Evolutionary conservation across 2,888 invertebrate genomes (phyloP), one percentile per base, ranked within the genome.

Genomic region (Polymixis lichenea): DNA sequence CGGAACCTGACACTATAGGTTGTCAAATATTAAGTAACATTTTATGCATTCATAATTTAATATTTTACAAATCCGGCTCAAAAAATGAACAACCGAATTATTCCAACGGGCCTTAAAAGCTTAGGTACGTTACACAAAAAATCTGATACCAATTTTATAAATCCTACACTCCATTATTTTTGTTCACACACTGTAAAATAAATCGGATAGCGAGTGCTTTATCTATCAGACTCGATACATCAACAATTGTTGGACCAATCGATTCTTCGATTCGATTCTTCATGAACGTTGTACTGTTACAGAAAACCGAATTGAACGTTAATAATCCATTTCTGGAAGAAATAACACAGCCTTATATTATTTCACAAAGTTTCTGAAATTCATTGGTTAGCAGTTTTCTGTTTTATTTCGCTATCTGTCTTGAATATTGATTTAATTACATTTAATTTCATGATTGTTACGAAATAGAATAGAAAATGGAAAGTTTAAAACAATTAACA

Each of bases 111-210:
- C n/a, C 11, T 55, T 66, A 55, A 56, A 79, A 82, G 83, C 75
- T 75, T 71, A 64, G 22, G 19, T 32, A 25, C 0, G 15, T 38
- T 32, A 58, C 8, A 77, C 32, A 65, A 72, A 69, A n/a, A 53
- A 77, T n/a, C 28, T 60, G 58, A 73, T 62, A 76, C 25, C 77
- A 80, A 71, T 83, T 80, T 68, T 60, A 38, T 66, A 64, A 32
- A 84, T 80, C 74, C 75, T 49, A 60, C 55, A 71, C 32, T 80
- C 83, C 46, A 83, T 86, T 75, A 84, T 78, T 86, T 86, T 86
- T 84, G 72, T 76, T 82, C 84, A 85, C 78, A 80, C 71, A 68
- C 75, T 76, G 71, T 77, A 84, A 83, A 84, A 84, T 79, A 79
- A 84, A 82, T 76, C 77, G 67, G 75, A 84, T 82, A 61, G 51